Evolutionary conservation across 1,140 invertebrate genomes (phyloP), one percentile per base, ranked within the genome.

Genomic region (Formica selysi): DNA sequence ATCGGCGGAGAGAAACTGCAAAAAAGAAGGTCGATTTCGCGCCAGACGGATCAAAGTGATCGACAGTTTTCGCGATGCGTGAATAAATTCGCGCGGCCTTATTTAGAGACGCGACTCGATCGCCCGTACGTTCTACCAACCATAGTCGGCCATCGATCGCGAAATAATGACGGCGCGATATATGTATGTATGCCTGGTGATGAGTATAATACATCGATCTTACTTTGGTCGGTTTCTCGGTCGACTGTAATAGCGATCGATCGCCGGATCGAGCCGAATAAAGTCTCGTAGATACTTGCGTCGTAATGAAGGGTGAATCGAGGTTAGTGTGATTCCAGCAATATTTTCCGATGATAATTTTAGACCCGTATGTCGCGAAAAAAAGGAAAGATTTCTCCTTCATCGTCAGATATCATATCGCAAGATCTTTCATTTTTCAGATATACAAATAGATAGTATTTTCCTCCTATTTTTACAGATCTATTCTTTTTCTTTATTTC

Each of bases 1-100:
- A 16, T 41, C 65, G 51, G 10, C 19, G 7, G 51, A 62, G 64
- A 38, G 51, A 73, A 32, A 22, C 13, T 73, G 79, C 68, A 54
- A 83, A 73, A 83, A 68, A 78, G 67, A 74, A 80, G 79, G 79
- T 83, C 73, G 79, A 83, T 83, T 83, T 83, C 79, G 68, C 79
- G 79, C 68, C 73, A 83, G 79, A 83, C 68, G 79, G 79, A 83
- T 83, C 79, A 83, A 83, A 83, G 79, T 74, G 68, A 57, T 54
- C 68, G 79, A 13, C 79, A 70, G 41, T 61, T 51, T 51, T 80
- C 76, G 65, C 64, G 64, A n/a, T 68, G 68, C 68, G 67, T 83
- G 79, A 74, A 61, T 74, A 61, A 83, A 74, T 83, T 51, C 79
- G 68, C 38, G 79, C 68, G 54, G 79, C 79, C 67, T 83, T 73